phyloP scores from a whole-genome alignment of 1,140 invertebrate species.

The Conus betulinus region DNA sequence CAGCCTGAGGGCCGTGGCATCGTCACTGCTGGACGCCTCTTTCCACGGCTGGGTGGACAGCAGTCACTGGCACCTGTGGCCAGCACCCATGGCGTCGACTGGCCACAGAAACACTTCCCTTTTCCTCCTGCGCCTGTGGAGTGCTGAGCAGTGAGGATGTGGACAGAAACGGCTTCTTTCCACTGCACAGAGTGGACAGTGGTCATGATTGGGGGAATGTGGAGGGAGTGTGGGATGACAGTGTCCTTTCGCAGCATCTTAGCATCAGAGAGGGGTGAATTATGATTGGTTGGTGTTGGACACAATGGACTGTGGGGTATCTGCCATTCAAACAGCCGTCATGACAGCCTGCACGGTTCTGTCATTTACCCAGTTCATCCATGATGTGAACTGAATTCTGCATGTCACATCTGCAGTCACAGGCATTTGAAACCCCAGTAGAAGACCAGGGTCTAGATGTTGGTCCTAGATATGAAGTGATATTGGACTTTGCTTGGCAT shows the following conservation, averaged over 20 bases:
- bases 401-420: no score
- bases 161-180: neutral
- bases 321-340: conserved; percentile 19
- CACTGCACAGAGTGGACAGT: neutral
- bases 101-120: neutral
- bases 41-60: conserved; percentile 1
- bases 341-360: conserved; percentile 23
- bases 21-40: neutral
- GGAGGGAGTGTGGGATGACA: neutral
- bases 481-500: no score
- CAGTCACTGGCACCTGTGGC: conserved; percentile 21
- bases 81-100: neutral
- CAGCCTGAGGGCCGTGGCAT: neutral
- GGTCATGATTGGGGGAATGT: neutral
- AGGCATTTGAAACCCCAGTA: no score
- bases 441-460: no score
- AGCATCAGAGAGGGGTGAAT: neutral
- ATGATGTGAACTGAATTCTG: conserved; percentile 14
- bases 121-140: conserved; percentile 22
- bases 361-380: conserved; percentile 26
- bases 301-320: conserved; percentile 4
- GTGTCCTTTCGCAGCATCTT: neutral
- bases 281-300: conserved; percentile 19
- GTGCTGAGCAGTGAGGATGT: neutral
- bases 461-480: no score